Base-by-base conservation (phyloP, 1,140 invertebrate species). In the Riptortus pedestris region DNA sequence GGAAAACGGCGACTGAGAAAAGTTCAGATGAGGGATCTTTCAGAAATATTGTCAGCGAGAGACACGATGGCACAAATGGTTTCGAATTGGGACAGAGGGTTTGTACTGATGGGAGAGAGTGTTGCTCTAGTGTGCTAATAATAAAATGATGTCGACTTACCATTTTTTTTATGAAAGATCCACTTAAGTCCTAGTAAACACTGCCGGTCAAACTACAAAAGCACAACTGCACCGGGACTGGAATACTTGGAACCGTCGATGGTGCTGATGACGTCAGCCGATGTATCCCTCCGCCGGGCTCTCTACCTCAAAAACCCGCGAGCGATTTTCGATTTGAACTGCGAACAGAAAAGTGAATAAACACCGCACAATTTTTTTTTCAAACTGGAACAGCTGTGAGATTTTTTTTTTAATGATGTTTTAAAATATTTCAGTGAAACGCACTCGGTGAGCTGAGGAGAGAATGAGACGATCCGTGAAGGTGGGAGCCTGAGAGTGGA, bases 171-270 rank as follows among this genome's bases (percentile, higher is more conserved):
- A 64, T 67, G 57, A 62, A 33, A 62, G 62, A 67, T 70, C 61
- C 57, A 69, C 68, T 69, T 69, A 63, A 64, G 66, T 67, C 67
- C n/a, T 70, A 69, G 65, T 70, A 69, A 68, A 69, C 68, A 69
- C 67, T 64, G 60, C 67, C 67, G 65, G 67, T 66, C 66, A 63
- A 68, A 70, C 67, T 70, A 69, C 63, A 68, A 70, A 69, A 67
- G 67, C 67, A 67, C 70, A 68, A 69, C 68, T 68, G 68, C 67
- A 69, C 69, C 67, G 66, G 66, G 47, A 65, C 66, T 58, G 65
- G 65, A 70, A 68, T 70, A 67, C 69, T 68, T 68, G 64, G 69
- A 70, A 71, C 69, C 65, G 67, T 70, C 65, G 68, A 68, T 67
- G 67, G 63, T 65, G 47, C 48, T 65, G 62, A 62, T 68, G 68